Percentiles rank a stretch among this genome's conserved stretches.
phyloP scores from a whole-genome alignment of 2,888 invertebrate species.

The Phragmatobia fuliginosa region DNA sequence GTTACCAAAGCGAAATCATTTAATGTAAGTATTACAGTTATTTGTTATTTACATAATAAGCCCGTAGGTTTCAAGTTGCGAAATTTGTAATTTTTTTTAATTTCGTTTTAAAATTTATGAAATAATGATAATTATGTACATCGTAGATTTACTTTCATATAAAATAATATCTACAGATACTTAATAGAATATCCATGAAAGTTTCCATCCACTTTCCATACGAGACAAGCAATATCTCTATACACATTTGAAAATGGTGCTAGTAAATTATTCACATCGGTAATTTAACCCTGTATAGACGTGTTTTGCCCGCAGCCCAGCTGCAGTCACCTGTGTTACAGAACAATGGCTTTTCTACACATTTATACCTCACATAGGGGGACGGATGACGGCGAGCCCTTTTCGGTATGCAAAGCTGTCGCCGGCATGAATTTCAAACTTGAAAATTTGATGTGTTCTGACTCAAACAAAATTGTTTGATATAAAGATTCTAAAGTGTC shows the following conservation, averaged over 20 bases:
- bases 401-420: slow-evolving; percentile 48
- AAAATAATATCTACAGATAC: background rate
- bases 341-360: slow-evolving; percentile 57
- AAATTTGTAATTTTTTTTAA: background rate
- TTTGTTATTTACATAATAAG: too few relatives aligned
- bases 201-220: background rate
- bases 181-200: background rate
- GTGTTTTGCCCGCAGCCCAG: slow-evolving; percentile 51
- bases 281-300: slow-evolving; percentile 50
- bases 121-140: background rate
- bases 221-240: background rate
- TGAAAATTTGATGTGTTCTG: slow-evolving; percentile 61
- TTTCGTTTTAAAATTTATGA: background rate
- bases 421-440: slow-evolving; percentile 51
- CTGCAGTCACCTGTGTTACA: slow-evolving; percentile 66
- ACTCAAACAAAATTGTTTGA: slow-evolving; percentile 32
- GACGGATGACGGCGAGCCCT: slow-evolving; percentile 19
- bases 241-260: background rate
- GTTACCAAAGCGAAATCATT: background rate
- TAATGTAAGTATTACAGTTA: too few relatives aligned
- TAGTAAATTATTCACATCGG: slow-evolving; percentile 52
- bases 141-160: background rate
- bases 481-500: background rate
- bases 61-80: too few relatives aligned
- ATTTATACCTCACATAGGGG: slow-evolving; percentile 6